Evolutionary conservation across 2,888 invertebrate genomes (phyloP).

Genomic region (Coelinius sp.): DNA sequence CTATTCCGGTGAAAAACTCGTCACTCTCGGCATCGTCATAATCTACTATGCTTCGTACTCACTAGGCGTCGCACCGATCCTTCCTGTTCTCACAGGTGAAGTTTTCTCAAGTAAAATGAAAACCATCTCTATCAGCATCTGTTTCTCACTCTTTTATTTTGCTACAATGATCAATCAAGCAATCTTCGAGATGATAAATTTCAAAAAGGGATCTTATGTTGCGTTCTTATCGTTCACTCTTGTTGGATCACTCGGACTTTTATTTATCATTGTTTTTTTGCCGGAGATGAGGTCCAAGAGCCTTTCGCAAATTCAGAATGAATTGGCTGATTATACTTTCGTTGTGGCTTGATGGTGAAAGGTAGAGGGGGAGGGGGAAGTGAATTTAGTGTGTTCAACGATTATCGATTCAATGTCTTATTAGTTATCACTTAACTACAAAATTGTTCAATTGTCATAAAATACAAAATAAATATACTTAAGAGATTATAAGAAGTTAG

Average conservation of each 20-base stretch:
- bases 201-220: constrained; percentile 38
- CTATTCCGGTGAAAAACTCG: neutral
- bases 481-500: neutral
- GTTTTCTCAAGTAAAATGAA: constrained; percentile 50
- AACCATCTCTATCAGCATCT: constrained; percentile 45
- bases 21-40: constrained; percentile 39
- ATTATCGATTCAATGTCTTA: too few species aligned
- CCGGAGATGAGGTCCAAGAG: constrained; percentile 44
- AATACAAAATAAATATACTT: neutral
- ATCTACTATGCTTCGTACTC: constrained; percentile 50
- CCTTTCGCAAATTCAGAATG: constrained; percentile 45
- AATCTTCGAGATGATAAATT: constrained; percentile 38
- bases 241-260: constrained; percentile 47
- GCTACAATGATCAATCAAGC: constrained; percentile 42
- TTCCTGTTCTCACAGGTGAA: constrained; percentile 50
- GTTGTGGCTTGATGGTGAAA: constrained; percentile 21
- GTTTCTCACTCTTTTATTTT: constrained; percentile 45
- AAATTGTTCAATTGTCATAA: neutral
- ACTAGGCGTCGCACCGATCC: constrained; percentile 48
- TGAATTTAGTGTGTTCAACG: neutral
- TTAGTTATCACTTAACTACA: neutral
- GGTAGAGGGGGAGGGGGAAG: neutral
- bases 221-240: constrained; percentile 48
- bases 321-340: constrained; percentile 41
- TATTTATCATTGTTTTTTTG: constrained; percentile 42